phyloP scores from a whole-genome alignment of 1,140 invertebrate species.

The Thereuonema tuberculata region DNA sequence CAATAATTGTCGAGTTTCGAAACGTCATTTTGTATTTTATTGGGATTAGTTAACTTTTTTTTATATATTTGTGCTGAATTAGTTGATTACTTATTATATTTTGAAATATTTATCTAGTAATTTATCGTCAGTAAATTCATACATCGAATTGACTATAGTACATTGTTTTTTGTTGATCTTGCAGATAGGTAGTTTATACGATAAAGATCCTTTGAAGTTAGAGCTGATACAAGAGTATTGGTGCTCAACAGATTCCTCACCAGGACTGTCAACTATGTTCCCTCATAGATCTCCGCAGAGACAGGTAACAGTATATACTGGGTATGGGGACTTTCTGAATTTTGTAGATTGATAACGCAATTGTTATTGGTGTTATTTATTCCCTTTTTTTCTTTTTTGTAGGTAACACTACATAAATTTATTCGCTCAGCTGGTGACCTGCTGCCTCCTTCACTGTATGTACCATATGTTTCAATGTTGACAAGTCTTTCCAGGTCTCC shows the following conservation, averaged over 20 bases:
- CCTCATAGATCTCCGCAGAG: slow-evolving; percentile 27
- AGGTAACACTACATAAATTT: slow-evolving; percentile 79
- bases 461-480: slow-evolving; percentile 75
- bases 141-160: too few relatives aligned
- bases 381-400: slow-evolving; percentile 19
- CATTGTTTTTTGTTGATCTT: slow-evolving; percentile 12
- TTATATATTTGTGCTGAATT: too few relatives aligned
- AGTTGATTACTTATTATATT: too few relatives aligned
- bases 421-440: slow-evolving; percentile 72
- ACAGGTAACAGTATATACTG: slow-evolving; percentile 31
- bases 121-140: too few relatives aligned
- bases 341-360: not conserved
- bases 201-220: slow-evolving; percentile 52
- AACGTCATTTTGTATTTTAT: too few relatives aligned
- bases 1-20: too few relatives aligned
- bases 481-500: slow-evolving; percentile 58
- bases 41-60: too few relatives aligned
- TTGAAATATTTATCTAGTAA: too few relatives aligned
- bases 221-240: slow-evolving; percentile 67
- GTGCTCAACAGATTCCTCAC: slow-evolving; percentile 44
- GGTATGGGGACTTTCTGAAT: not conserved
- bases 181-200: slow-evolving; percentile 58
- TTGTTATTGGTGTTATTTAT: too few relatives aligned
- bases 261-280: slow-evolving; percentile 6
- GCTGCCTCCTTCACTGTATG: slow-evolving; percentile 67